Conservation (phyloP, 1,140 invertebrate genomes). For the Anastrepha ludens region DNA sequence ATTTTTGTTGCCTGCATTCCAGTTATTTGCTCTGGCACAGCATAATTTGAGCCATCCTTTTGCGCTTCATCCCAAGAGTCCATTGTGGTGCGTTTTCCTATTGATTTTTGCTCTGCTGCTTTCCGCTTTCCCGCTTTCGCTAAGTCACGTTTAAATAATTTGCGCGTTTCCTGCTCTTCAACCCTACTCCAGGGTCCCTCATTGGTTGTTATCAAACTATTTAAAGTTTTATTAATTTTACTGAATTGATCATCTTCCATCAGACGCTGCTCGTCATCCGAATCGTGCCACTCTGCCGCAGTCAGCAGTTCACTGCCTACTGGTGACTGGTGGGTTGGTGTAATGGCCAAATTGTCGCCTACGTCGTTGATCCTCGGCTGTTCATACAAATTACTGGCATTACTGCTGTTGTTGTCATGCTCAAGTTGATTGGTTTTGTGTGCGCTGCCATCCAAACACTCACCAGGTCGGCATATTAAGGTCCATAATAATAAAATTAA, state of each 20-base stretch:
- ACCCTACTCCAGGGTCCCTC: too few relatives aligned
- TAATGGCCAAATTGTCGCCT: slow-evolving; percentile 25
- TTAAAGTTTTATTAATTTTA: neutral
- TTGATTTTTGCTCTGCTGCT: neutral
- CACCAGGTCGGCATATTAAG: slow-evolving; percentile 54
- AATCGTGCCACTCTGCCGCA: neutral
- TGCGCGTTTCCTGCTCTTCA: too few relatives aligned
- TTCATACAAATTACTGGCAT: slow-evolving; percentile 18
- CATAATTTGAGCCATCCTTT: neutral
- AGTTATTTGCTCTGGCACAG: neutral
- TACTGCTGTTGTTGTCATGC: neutral
- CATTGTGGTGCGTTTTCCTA: neutral
- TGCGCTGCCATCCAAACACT: neutral
- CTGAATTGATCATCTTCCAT: neutral
- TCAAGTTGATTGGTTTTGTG: neutral
- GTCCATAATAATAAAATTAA: slow-evolving; percentile 59
- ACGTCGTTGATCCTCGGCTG: neutral
- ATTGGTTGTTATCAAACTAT: neutral
- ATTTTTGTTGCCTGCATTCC: neutral
- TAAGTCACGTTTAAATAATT: neutral
- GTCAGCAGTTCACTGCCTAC: neutral
- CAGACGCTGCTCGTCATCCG: neutral
- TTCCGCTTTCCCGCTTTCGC: neutral
- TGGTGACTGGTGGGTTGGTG: neutral
- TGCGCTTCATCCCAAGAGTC: neutral